Evolutionary conservation across 2,888 invertebrate genomes (phyloP), one percentile per base, ranked within the genome.

Genomic region (Cyaniris semiargus): DNA sequence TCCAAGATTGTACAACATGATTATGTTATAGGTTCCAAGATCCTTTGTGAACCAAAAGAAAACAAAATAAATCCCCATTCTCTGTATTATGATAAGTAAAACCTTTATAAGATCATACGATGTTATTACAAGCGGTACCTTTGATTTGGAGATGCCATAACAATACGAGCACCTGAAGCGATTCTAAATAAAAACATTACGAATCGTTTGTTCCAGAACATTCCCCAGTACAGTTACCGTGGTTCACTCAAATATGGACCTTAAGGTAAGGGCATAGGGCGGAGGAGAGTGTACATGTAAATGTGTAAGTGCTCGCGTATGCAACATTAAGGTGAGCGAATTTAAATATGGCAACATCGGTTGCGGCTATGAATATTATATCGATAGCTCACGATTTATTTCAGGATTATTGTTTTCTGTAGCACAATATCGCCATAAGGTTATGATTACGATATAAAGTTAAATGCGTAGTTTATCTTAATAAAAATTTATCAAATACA

Each of bases 321-420:
- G 92, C 91, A 89, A 92, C 92, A 92, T 93, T 93, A 93, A 92
- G 92, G 91, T 89, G 86, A 90, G 93, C 92, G 93, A 92, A 93
- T 93, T 93, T 93, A 93, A 93, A 93, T 93, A 93, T 90, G 90
- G 92, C 90, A 89, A 90, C 92, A 91, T 87, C 84, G 85, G 88
- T 85, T 83, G 91, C 88, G 88, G 90, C 87, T 87, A 90, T 86
- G 86, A 88, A 91, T 89, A 89, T 90, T 90, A 90, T 88, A 88
- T 89, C 88, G 87, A 87, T 84, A 83, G 86, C 88, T 88, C 85
- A 85, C 83, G 79, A 70, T 78, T 77, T 80, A 21, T 31, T 27
- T 27, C 66, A 66, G 27, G 72, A 72, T 72, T 72, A 72, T 72
- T 72, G 72, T 72, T 66, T 66, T 66, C 10, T 15, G 66, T 15